Conservation (phyloP, 2,113 vertebrate genomes). For the Anhinga rufa region DNA sequence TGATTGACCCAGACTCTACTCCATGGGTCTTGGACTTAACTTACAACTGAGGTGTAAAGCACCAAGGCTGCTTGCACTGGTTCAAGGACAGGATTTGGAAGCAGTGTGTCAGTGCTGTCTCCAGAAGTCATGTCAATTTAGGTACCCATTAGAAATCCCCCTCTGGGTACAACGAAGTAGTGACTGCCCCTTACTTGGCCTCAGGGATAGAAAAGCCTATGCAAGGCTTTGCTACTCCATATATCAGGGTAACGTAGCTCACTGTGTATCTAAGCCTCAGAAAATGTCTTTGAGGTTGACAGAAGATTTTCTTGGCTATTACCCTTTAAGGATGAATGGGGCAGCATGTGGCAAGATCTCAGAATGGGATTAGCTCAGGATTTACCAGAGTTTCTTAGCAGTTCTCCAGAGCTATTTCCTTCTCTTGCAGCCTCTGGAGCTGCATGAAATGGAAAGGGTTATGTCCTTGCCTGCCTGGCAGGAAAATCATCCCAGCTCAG, state of each 20-base stretch:
- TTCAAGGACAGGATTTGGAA: not conserved
- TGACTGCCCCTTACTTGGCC: not conserved
- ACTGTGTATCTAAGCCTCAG: not conserved
- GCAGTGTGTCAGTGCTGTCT: not conserved
- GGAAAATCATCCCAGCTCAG: not conserved
- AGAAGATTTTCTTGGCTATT: slow-evolving; percentile 10
- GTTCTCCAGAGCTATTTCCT: not conserved
- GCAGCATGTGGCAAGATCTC: not conserved
- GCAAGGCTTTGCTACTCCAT: not conserved
- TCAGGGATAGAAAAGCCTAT: not conserved
- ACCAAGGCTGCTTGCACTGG: not conserved
- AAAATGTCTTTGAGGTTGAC: not conserved
- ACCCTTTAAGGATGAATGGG: not conserved
- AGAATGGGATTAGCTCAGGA: slow-evolving; percentile 20
- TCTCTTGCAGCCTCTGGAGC: not conserved
- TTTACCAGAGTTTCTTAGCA: not conserved
- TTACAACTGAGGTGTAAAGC: not conserved
- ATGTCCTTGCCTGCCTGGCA: not conserved
- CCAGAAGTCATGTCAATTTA: not conserved
- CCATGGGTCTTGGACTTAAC: not conserved
- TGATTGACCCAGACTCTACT: not conserved
- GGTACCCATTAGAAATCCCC: not conserved
- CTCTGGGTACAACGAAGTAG: not conserved
- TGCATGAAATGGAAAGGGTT: not conserved
- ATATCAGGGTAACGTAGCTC: not conserved